These are phyloP conservation scores for Cheirogaleus medius DNA, from an alignment of 2,113 vertebrate species.

Conservation along the genomic window DNA sequence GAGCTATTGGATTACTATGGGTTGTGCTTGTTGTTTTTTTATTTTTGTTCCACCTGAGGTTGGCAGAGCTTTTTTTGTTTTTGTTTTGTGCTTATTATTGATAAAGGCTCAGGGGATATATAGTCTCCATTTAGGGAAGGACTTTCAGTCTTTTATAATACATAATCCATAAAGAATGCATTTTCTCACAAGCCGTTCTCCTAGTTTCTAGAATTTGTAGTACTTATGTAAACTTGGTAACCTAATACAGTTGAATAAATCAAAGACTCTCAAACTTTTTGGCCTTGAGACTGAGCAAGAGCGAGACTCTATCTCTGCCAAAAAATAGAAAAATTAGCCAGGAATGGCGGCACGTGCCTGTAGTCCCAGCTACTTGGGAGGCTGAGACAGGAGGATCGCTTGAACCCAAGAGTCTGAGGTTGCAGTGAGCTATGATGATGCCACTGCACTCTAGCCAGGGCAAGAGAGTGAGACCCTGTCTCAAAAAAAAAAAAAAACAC, in stretches of 20 bases:
- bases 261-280: background rate
- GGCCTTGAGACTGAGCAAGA: background rate
- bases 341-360: too few species aligned
- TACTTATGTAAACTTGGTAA: slow-evolving; percentile 19
- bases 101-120: background rate
- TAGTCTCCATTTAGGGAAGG: background rate
- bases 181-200: background rate
- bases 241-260: background rate
- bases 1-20: slow-evolving; percentile 5
- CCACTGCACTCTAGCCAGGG: too few species aligned
- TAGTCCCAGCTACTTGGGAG: too few species aligned
- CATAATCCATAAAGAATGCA: slow-evolving; percentile 51
- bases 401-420: too few species aligned
- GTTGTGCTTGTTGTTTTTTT: background rate
- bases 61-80: too few species aligned
- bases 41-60: too few species aligned
- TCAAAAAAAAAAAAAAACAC: background rate
- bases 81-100: background rate
- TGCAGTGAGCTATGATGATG: too few species aligned
- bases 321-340: too few species aligned
- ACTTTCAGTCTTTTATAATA: slow-evolving; percentile 15
- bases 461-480: too few species aligned
- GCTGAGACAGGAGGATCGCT: too few species aligned
- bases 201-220: slow-evolving; percentile 36
- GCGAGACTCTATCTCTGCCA: too few species aligned